A percentile compares a stretch with the other conserved stretches of the same genome.
Conservation (phyloP, 2,113 vertebrate species). For the Gnathonemus echidnorhynchus region DNA sequence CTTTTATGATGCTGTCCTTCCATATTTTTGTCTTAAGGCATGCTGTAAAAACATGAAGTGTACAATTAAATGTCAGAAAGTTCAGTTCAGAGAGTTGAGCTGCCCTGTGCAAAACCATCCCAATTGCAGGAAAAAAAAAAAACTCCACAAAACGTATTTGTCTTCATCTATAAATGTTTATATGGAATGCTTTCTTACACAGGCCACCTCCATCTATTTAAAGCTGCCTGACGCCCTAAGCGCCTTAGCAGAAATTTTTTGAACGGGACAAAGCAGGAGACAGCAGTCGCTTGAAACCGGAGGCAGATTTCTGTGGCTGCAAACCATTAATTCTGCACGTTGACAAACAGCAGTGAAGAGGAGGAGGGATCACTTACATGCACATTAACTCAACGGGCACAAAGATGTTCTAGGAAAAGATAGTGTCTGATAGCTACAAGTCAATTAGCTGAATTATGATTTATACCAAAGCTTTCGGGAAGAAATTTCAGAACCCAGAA, state of each 20-base stretch:
- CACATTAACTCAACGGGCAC: background rate
- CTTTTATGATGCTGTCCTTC: background rate
- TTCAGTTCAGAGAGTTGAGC: background rate
- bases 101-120: background rate
- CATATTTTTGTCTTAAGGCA: background rate
- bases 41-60: background rate
- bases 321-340: background rate
- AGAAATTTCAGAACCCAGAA: background rate
- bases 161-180: background rate
- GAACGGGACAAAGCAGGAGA: background rate
- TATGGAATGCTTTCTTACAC: background rate
- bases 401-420: background rate
- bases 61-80: background rate
- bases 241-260: background rate
- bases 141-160: background rate
- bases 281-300: background rate
- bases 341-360: background rate
- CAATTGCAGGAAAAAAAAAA: conserved; percentile 3
- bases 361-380: background rate
- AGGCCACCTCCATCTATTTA: background rate
- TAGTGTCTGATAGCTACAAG: background rate
- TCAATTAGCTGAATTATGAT: background rate
- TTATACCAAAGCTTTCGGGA: background rate
- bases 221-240: background rate
- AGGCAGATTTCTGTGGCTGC: background rate